A percentile compares a stretch with the other conserved stretches of the same genome.
Conservation (phyloP, 2,888 invertebrate species). For the Drosophila cracens region DNA sequence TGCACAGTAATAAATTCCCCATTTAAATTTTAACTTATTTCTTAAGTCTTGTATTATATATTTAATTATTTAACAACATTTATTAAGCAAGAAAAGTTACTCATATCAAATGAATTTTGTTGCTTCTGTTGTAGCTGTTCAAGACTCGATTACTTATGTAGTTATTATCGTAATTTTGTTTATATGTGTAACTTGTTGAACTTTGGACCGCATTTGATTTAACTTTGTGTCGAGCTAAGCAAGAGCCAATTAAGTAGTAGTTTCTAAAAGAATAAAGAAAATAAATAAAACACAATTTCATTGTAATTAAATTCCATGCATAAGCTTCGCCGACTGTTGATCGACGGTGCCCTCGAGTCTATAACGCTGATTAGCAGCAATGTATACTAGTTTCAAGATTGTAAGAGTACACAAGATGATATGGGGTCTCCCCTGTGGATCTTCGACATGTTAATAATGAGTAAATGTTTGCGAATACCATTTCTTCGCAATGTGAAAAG, state of each 20-base stretch:
- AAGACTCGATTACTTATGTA: constrained; percentile 33
- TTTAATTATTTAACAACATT: neutral
- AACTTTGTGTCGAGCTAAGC: constrained; percentile 45
- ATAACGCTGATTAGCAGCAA: constrained; percentile 36
- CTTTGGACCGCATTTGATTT: constrained; percentile 54
- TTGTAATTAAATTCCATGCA: constrained; percentile 25
- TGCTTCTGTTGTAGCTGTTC: constrained; percentile 9
- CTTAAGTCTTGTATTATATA: no score
- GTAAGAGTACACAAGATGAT: neutral
- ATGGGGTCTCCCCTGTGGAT: constrained; percentile 9
- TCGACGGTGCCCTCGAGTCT: constrained; percentile 42
- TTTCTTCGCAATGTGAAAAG: constrained; percentile 25
- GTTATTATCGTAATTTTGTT: constrained; percentile 61
- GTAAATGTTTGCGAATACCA: neutral
- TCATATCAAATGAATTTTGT: constrained; percentile 20
- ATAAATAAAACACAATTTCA: constrained; percentile 25
- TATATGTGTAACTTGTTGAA: constrained; percentile 23
- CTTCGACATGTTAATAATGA: constrained; percentile 3
- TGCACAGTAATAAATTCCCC: no score
- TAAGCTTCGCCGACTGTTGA: constrained; percentile 19
- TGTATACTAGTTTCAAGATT: neutral
- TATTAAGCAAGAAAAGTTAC: neutral
- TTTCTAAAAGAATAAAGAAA: constrained; percentile 40
- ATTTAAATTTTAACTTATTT: neutral
- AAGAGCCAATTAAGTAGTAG: constrained; percentile 46